A percentile compares a stretch with the other conserved stretches of the same genome.
Conservation (phyloP, 1,140 invertebrate genomes). For the Halesus radiatus region DNA sequence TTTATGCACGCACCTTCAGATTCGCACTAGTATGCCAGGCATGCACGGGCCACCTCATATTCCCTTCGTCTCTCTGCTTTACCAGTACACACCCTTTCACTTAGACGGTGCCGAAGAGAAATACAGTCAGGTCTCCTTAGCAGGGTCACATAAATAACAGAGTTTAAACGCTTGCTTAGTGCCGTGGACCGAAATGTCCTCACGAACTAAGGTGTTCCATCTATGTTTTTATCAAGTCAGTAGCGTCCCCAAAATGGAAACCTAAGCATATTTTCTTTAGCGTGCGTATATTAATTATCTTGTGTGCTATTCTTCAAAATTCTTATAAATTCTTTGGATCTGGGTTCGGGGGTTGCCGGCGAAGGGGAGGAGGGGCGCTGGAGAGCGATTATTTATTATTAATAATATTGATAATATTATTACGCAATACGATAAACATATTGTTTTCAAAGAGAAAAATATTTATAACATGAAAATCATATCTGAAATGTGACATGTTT, state of each 20-base stretch:
- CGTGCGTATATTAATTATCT: no score
- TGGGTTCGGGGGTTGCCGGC: no score
- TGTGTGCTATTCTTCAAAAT: no score
- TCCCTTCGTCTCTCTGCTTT: not conserved
- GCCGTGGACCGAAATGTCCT: slow-evolving; percentile 56
- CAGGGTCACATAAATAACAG: slow-evolving; percentile 55
- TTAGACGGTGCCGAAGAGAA: slow-evolving; percentile 17
- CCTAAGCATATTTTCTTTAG: no score
- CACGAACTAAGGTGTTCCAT: slow-evolving; percentile 49
- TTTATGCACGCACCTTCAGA: slow-evolving; percentile 56
- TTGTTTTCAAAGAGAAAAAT: no score
- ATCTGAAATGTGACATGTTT: no score
- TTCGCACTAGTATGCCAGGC: slow-evolving; percentile 51
- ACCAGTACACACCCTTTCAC: slow-evolving; percentile 16
- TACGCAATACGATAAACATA: no score
- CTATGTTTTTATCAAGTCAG: slow-evolving; percentile 37
- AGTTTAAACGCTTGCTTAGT: slow-evolving; percentile 56
- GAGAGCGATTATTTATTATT: no score
- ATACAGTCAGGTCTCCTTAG: slow-evolving; percentile 38
- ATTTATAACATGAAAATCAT: no score
- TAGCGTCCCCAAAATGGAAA: not conserved
- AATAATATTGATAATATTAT: no score
- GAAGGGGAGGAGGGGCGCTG: no score
- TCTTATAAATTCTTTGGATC: no score
- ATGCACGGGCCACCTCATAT: slow-evolving; percentile 45